These are phyloP conservation scores for Pachyuromys duprasi DNA, from an alignment of 2,797 vertebrate genomes.

Conservation along the genomic window DNA sequence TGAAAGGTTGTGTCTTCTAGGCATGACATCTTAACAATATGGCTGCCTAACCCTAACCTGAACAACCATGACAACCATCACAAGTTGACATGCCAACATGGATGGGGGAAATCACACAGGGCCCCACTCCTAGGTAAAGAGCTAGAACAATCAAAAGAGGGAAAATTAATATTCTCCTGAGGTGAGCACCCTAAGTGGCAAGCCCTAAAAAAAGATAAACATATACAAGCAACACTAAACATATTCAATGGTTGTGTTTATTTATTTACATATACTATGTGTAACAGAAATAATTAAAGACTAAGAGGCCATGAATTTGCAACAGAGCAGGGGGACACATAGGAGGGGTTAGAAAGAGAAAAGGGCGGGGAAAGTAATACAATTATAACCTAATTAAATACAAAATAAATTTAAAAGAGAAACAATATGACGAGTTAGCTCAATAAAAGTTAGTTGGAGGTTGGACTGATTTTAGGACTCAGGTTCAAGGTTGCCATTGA, in stretches of 20 bases:
- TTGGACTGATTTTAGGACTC: constrained; percentile 5
- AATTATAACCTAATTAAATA: background rate
- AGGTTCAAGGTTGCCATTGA: constrained; percentile 20
- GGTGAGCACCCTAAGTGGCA: background rate
- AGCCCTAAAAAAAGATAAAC: background rate
- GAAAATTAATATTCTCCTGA: too few relatives aligned
- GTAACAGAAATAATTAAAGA: background rate
- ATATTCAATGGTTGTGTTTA: background rate
- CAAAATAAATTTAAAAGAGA: background rate
- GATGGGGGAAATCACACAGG: background rate
- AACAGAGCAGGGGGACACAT: background rate
- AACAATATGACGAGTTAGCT: background rate
- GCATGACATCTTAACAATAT: background rate
- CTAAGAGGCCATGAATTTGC: background rate
- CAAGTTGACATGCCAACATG: too few relatives aligned
- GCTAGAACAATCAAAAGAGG: background rate
- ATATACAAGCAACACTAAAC: background rate
- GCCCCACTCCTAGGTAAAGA: background rate
- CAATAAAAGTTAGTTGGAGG: constrained; percentile 11
- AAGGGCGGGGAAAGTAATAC: background rate
- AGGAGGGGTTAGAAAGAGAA: background rate
- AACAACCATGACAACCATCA: background rate
- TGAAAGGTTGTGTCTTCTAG: background rate
- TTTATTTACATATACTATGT: background rate
- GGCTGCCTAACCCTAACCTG: background rate